phyloP scores from a whole-genome alignment of 1,140 invertebrate species.

The Macrobrachium rosenbergii region DNA sequence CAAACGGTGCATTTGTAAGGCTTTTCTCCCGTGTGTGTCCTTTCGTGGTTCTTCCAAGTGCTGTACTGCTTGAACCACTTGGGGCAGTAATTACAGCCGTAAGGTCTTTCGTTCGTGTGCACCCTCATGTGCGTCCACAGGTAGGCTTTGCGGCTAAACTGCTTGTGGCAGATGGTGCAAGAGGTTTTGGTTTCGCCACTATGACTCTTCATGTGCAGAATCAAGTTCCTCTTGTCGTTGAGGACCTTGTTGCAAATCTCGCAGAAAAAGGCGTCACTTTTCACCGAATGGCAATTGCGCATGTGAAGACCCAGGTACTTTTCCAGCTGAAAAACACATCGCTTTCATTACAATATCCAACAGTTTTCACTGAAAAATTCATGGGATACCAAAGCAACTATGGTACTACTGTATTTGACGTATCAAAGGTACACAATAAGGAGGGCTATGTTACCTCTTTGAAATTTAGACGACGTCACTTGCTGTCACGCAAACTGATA shows the following conservation, averaged over 20 bases:
- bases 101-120: conserved; percentile 43
- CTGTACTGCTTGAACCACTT: conserved; percentile 53
- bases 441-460: no score
- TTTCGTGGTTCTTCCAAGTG: conserved; percentile 51
- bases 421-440: no score
- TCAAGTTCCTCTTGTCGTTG: conserved; percentile 45
- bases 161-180: conserved; percentile 38
- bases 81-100: conserved; percentile 43
- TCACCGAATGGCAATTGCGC: conserved; percentile 13
- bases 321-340: conserved; percentile 13
- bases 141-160: conserved; percentile 49
- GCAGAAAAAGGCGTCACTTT: conserved; percentile 46
- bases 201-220: conserved; percentile 56
- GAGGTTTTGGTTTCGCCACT: conserved; percentile 40
- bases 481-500: no score
- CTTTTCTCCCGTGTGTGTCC: conserved; percentile 54
- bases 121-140: conserved; percentile 53
- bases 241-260: conserved; percentile 50
- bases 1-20: conserved; percentile 47
- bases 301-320: conserved; percentile 47
- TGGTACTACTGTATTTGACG: no score
- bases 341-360: no score
- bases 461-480: no score
- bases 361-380: no score
- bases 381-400: no score